Base-by-base conservation (phyloP, 2,888 invertebrate species). In the Pheosia tremula region DNA sequence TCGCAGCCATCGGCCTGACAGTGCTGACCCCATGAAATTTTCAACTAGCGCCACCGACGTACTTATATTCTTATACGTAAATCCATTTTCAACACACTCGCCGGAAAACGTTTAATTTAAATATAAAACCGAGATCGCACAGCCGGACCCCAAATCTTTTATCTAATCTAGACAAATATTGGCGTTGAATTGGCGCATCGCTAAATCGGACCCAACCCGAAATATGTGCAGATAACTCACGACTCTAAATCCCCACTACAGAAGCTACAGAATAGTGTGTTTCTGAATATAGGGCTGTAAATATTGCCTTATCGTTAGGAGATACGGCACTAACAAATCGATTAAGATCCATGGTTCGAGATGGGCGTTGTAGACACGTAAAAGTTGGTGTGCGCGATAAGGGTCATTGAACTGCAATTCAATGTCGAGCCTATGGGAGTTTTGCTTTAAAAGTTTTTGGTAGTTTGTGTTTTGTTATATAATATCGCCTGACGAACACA, bases 161-260 rank as follows among this genome's bases (percentile, higher is more conserved):
- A 86, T 86, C 86, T 86, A 82, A 89, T 88, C 88, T 86, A 76
- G 82, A 84, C 85, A 87, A 89, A 89, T 88, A 88, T 86, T 86
- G 79, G 79, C 80, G 75, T 76, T 70, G 71, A 79, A 78, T 84
- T 81, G 78, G 85, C 84, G 80, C 81, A 80, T 85, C 76, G 82
- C 83, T 73, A 84, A 81, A 81, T 79, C 75, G 70, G 62, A 68
- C 68, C 70, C 74, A 75, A 72, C 67, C 63, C 67, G 57, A 56
- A 61, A 66, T 62, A 67, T 55, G 64, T 66, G 57, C 67, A 68
- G 52, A 68, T 63, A 67, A 75, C 62, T 70, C 43, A 66, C 62
- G 68, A 69, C 75, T 71, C 74, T 79, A 79, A 24, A 67, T 58
- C 59, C 70, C 54, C 66, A 63, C 58, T 53, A 36, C 6, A 64